Base-by-base conservation (phyloP, 2,888 invertebrate species). In the Philereme transversata region DNA sequence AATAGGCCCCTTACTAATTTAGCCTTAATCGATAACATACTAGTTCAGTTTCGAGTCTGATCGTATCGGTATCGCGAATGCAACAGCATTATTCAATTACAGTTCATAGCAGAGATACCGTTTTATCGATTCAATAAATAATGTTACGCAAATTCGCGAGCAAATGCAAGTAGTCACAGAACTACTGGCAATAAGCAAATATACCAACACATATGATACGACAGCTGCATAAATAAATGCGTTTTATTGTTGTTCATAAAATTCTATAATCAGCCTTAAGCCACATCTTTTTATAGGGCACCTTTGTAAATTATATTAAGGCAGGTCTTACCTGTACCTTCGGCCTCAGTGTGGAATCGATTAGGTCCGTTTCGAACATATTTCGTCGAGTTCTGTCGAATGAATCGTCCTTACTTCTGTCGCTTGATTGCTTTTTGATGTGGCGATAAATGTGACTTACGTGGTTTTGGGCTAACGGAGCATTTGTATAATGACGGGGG, bases 361-460 rank as follows among this genome's bases (percentile, higher is more conserved):
- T 90, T 90, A 87, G 82, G 73, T 78, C 75, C 83, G 82, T 84
- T 79, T 82, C 82, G 73, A 81, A 83, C 74, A 78, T 81, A 82
- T 81, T 85, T 77, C 72, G 78, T 72, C 70, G 74, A 78, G 78
- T 76, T 76, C 82, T 79, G 76, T 76, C 72, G 79, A 81, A 84
- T 85, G 86, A 84, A 82, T 84, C 81, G 87, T 68, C 78, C 76
- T 71, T 78, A 83, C 85, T 83, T 88, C 88, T 90, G 91, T 90
- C 86, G 81, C 84, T 83, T 90, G 90, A 90, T 91, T 87, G 82
- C 88, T 87, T 91, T 91, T 91, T 90, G 91, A 91, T 90, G 91
- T 80, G 79, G 88, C 88, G 88, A 86, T 87, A 88, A 88, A 89
- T 88, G 91, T 91, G 91, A 90, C 90, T 90, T 90, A 90, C 87